Percentiles rank a stretch among this genome's conserved stretches.
Evolutionary conservation across 2,888 invertebrate genomes (phyloP).

Genomic region (Brachycybe producta): DNA sequence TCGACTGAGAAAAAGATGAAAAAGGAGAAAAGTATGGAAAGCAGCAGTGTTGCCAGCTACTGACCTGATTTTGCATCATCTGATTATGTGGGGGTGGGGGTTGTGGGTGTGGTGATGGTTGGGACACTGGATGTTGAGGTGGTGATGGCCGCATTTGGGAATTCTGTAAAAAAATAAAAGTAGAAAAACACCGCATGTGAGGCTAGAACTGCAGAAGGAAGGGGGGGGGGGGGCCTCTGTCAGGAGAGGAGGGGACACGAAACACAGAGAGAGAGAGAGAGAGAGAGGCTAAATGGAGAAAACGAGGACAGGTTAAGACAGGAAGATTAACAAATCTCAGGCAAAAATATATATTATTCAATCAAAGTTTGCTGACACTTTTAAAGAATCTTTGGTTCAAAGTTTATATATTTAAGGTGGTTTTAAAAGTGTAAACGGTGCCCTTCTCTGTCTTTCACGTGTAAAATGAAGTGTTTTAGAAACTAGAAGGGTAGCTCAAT

Average conservation of each 20-base stretch:
- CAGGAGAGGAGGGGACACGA: neutral
- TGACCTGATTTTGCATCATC: constrained; percentile 61
- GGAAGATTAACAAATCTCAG: neutral
- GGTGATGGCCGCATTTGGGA: constrained; percentile 41
- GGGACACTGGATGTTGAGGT: constrained; percentile 59
- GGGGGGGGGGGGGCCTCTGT: neutral
- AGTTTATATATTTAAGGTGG: too few relatives aligned
- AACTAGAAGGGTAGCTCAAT: too few relatives aligned
- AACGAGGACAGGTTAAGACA: neutral
- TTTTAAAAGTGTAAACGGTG: too few relatives aligned
- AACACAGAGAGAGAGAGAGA: neutral
- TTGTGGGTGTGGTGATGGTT: constrained; percentile 70
- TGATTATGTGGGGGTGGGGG: constrained; percentile 67
- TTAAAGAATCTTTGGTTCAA: too few relatives aligned
- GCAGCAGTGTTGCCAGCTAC: too few relatives aligned
- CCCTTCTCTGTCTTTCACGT: too few relatives aligned
- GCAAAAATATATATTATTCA: neutral
- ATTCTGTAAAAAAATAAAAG: constrained; percentile 30
- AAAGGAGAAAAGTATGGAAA: too few relatives aligned
- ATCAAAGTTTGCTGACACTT: too few relatives aligned
- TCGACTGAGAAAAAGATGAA: too few relatives aligned
- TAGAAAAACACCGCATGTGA: constrained; percentile 5
- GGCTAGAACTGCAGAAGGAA: constrained; percentile 2
- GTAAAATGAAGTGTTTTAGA: too few relatives aligned
- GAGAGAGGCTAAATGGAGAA: neutral